Conservation (phyloP, 2,113 vertebrate genomes). For the Pseudorhombus dupliciocellatus region DNA sequence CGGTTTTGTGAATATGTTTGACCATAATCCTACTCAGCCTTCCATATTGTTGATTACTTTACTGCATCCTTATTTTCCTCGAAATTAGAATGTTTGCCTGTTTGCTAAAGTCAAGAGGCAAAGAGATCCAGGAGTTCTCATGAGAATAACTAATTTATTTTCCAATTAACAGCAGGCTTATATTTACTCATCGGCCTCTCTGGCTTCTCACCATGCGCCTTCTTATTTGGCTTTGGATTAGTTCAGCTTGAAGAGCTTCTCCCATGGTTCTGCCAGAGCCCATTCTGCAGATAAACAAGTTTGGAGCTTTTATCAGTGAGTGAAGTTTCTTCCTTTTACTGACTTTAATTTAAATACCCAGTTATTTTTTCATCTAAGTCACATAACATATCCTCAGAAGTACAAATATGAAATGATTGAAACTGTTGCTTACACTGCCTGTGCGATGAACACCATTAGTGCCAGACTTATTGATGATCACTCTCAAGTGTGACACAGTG, state of each 20-base stretch:
- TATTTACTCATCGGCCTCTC: conserved; percentile 49
- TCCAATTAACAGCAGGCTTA: conserved; percentile 60
- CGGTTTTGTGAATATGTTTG: conserved; percentile 14
- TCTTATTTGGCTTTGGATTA: conserved; percentile 60
- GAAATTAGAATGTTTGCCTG: conserved; percentile 39
- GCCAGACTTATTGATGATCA: conserved; percentile 8
- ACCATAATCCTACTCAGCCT: not conserved
- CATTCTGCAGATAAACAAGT: conserved; percentile 62
- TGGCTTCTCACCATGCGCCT: conserved; percentile 25
- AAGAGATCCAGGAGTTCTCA: conserved; percentile 37
- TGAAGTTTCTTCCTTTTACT: conserved; percentile 23
- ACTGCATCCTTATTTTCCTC: conserved; percentile 20
- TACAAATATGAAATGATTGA: not conserved
- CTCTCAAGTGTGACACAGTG: not conserved
- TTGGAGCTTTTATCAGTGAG: conserved; percentile 22
- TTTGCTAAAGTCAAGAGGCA: conserved; percentile 39
- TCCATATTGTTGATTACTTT: conserved; percentile 16
- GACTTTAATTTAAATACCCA: conserved; percentile 23
- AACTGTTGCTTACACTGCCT: not conserved
- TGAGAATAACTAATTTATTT: conserved; percentile 54
- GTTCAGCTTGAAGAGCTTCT: conserved; percentile 56
- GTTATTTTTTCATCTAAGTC: not conserved
- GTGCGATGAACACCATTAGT: not conserved
- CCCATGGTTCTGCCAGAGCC: conserved; percentile 30
- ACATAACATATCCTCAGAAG: not conserved